Evolutionary conservation across 2,888 invertebrate genomes (phyloP).

Genomic region (Strigamia maritima): DNA sequence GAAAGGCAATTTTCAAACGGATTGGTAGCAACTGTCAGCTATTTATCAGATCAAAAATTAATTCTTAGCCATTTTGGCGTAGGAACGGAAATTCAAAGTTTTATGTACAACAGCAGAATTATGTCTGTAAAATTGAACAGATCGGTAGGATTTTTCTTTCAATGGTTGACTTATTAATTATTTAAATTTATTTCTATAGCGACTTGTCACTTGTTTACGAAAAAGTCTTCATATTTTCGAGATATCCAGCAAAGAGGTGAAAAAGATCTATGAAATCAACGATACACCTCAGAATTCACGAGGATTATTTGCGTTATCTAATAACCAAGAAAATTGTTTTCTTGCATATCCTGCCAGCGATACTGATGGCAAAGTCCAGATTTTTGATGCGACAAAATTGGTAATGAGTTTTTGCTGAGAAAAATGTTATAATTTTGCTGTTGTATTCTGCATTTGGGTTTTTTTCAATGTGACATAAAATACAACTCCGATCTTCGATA

Average conservation of each 20-base stretch:
- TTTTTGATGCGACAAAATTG: constrained; percentile 87
- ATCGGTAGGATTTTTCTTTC: constrained; percentile 66
- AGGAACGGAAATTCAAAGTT: constrained; percentile 96
- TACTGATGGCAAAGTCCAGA: constrained; percentile 89
- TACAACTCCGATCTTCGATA: too few relatives aligned
- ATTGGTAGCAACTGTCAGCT: constrained; percentile 89
- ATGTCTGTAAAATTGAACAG: constrained; percentile 92
- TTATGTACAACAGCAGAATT: constrained; percentile 91
- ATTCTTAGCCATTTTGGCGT: constrained; percentile 97
- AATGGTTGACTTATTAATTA: too few relatives aligned
- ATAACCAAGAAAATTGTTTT: constrained; percentile 84
- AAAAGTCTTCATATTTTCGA: too few relatives aligned
- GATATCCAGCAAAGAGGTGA: too few relatives aligned
- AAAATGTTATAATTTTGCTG: too few relatives aligned
- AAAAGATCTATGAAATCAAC: constrained; percentile 93
- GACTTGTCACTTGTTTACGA: constrained; percentile 93
- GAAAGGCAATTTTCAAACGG: constrained; percentile 96
- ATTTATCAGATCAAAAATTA: constrained; percentile 82
- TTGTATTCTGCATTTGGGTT: too few relatives aligned
- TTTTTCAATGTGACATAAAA: too few relatives aligned
- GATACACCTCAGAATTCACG: constrained; percentile 94
- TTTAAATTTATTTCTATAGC: constrained; percentile 59
- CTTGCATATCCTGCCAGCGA: constrained; percentile 96
- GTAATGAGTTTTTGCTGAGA: too few relatives aligned
- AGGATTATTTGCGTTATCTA: constrained; percentile 87